Evolutionary conservation across 2,888 invertebrate species (phyloP), one percentile per base, ranked within the genome.

Genomic region (Noctuana brunneofusca): DNA sequence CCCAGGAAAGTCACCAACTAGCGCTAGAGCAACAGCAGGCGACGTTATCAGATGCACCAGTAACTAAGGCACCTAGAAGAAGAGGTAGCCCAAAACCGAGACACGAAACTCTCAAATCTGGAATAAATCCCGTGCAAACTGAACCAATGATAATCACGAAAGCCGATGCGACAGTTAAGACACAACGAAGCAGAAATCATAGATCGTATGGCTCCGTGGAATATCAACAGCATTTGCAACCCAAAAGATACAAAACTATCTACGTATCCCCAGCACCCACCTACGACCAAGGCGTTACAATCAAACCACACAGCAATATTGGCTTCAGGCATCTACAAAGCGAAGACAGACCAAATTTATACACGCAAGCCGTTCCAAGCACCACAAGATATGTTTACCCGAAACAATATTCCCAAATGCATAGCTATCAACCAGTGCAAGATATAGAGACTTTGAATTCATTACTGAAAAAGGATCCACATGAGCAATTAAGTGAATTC

Each of bases 1-100:
- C 92, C 5, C 92, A 93, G 68, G 93, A 93, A 65, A 89, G 72
- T 52, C 89, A 89, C 65, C 92, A 92, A 57, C 69, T 88, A 9
- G 88, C 86, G 0, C 58, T 88, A 64, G 92, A 92, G 75, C 80
- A 85, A 58, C 85, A 87, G 69, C 90, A 91, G 68, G 66, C 83
- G 0, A 80, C 75, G 2, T 48, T 72, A 20, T 76, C 72, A 60
- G 79, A 80, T 1, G 71, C 66, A 30, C 74, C 74, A 35, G 70
- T 66, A 58, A 72, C 74, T 24, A 71, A 67, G 57, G 67, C 68
- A 55, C 62, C 68, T 63, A 71, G 68, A 53, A 55, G 14, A 69
- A 69, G 60, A 24, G 53, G 58, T 1, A 58, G 53, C 35, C 57
- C 58, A 5, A 63, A 63, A 46, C 52, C 52, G 0, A 52, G 63